Evolutionary conservation across 2,888 invertebrate genomes (phyloP), one percentile per base, ranked within the genome.

Genomic region (Spodoptera littoralis): DNA sequence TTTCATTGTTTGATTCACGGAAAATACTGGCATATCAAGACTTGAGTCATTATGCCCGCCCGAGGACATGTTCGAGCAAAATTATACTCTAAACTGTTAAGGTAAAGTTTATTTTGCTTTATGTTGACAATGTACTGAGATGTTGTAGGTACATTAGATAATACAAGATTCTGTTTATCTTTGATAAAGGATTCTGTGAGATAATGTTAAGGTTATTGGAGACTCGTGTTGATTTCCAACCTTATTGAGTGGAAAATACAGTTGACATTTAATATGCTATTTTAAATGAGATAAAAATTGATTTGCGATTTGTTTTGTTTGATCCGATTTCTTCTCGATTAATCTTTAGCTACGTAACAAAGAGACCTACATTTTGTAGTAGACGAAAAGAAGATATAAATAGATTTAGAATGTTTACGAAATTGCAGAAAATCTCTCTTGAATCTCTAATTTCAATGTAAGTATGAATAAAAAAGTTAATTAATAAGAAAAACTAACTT

Each of bases 121-220:
- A 27, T 44, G 12, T 0, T 5, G 3, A n/a, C 9, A 30, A 36
- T 11, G 13, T 50, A 51, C 11, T 24, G 43, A 51, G 58, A 65
- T 65, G 48, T 51, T 47, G 24, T 65, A 56, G 49, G 46, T 65
- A 51, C 43, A 51, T 53, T 53, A 62, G 60, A 72, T 69, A 67
- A 65, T 68, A 69, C 68, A 5, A 76, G 65, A 80, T 76, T 65
- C 59, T 44, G 50, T 58, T 73, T 83, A 79, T 82, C 82, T 70
- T 22, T 49, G 79, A 83, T 77, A 76, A 52, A 24, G n/a, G 51
- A 51, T 24, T 42, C 13, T n/a, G 9, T 30, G 41, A 70, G 71
- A 76, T 76, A 78, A 64, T 67, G 48, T 68, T 68, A 78, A 79
- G 77, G 71, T 0, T 50, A 3, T 47, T 27, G 8, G 5, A 8